Evolutionary conservation across 1,140 invertebrate species (phyloP).

Genomic region (Galleria mellonella): DNA sequence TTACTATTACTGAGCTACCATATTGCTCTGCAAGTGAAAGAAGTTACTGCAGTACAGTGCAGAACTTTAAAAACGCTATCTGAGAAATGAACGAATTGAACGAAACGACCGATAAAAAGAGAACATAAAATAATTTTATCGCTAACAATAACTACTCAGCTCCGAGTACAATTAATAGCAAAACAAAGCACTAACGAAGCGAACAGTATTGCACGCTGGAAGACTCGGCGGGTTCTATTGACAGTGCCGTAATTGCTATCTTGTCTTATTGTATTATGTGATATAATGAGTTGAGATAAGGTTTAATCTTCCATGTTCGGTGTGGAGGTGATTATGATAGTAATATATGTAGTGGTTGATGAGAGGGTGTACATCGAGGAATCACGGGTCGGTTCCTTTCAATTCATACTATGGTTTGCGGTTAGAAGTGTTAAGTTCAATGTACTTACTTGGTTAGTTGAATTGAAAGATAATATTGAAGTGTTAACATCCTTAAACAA

Average conservation of each 20-base stretch:
- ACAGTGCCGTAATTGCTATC: background rate
- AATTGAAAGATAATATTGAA: no score
- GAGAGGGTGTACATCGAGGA: slow-evolving; percentile 18
- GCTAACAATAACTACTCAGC: no score
- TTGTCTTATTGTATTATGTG: background rate
- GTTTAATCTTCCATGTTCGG: background rate
- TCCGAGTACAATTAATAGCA: slow-evolving; percentile 21
- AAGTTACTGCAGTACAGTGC: no score
- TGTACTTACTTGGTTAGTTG: slow-evolving; percentile 7
- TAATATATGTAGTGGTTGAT: slow-evolving; percentile 8
- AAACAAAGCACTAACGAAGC: slow-evolving; percentile 28
- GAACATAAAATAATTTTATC: no score
- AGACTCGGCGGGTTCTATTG: background rate
- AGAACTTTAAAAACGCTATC: no score
- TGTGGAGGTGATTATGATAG: slow-evolving; percentile 10
- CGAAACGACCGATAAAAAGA: no score
- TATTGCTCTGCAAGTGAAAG: no score
- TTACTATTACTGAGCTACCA: no score
- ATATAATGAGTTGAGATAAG: background rate
- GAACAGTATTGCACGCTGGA: slow-evolving; percentile 20
- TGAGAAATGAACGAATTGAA: no score
- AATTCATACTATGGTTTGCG: slow-evolving; percentile 45
- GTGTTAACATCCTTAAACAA: no score
- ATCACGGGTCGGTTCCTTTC: slow-evolving; percentile 41
- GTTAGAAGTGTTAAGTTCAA: slow-evolving; percentile 26